Evolutionary conservation across 1,140 invertebrate species (phyloP).

Genomic region (Diuraphis noxia): DNA sequence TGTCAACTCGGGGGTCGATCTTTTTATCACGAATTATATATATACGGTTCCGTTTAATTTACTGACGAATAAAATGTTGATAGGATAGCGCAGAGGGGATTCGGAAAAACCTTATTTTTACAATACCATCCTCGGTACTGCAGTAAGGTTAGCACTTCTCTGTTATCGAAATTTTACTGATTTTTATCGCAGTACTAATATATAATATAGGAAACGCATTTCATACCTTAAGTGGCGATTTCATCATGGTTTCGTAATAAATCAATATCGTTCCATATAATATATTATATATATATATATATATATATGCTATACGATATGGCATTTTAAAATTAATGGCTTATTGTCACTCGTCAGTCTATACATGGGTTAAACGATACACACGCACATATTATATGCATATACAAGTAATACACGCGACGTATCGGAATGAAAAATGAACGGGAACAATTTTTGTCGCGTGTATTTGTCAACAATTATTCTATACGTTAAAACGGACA

Average conservation of each 20-base stretch:
- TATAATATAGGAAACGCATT: neutral
- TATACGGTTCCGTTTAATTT: neutral
- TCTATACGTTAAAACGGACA: neutral
- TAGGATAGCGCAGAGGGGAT: neutral
- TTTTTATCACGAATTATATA: too few species aligned
- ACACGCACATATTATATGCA: neutral
- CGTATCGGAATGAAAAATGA: neutral
- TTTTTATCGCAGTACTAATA: neutral
- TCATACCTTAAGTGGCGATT: neutral
- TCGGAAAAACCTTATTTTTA: neutral
- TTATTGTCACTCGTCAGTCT: neutral
- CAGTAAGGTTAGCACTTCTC: neutral
- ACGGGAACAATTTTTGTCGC: neutral
- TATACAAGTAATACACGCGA: neutral
- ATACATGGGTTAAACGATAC: neutral
- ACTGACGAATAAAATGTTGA: neutral
- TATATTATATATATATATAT: neutral
- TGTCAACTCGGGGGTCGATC: too few species aligned
- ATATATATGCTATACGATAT: neutral
- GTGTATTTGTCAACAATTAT: slow-evolving; percentile 5
- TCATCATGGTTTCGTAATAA: neutral
- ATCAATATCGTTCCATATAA: neutral
- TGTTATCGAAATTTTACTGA: neutral
- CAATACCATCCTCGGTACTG: neutral
- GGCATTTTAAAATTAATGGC: neutral